Conservation (phyloP, 1,140 invertebrate genomes). For the Drosophila sproati region DNA sequence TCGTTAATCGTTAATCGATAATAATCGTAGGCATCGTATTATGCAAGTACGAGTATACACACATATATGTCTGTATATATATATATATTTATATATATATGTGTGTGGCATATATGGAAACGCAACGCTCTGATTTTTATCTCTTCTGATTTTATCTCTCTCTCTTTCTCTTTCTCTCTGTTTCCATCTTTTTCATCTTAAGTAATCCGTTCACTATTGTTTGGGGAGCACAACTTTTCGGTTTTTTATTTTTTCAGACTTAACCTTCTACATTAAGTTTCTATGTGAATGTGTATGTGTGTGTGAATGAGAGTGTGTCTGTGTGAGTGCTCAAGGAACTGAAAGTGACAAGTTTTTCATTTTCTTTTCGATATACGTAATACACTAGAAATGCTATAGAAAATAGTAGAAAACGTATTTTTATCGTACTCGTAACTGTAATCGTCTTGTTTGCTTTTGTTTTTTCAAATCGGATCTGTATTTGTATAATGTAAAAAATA, state of each 20-base stretch:
- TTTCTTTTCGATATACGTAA: background rate
- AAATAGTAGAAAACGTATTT: slow-evolving; percentile 45
- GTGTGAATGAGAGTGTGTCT: slow-evolving; percentile 11
- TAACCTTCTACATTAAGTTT: slow-evolving; percentile 43
- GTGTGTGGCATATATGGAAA: slow-evolving; percentile 23
- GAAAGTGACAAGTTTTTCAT: slow-evolving; percentile 30
- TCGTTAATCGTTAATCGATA: slow-evolving; percentile 37
- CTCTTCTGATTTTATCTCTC: slow-evolving; percentile 1
- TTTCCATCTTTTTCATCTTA: slow-evolving; percentile 8
- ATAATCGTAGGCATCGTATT: slow-evolving; percentile 27
- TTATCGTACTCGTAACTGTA: background rate
- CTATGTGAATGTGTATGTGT: background rate
- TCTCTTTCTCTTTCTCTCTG: background rate
- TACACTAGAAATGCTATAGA: slow-evolving; percentile 40
- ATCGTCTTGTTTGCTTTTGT: background rate
- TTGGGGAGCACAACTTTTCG: slow-evolving; percentile 45
- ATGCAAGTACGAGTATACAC: slow-evolving; percentile 8
- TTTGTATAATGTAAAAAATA: slow-evolving; percentile 15
- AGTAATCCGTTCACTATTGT: slow-evolving; percentile 18
- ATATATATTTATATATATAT: slow-evolving; percentile 11
- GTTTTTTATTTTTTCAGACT: slow-evolving; percentile 42
- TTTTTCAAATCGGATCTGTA: slow-evolving; percentile 13
- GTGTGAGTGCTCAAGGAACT: slow-evolving; percentile 43
- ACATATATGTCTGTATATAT: slow-evolving; percentile 6
- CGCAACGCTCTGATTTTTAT: background rate